Evolutionary conservation across 2,888 invertebrate genomes (phyloP), one percentile per base, ranked within the genome.

Genomic region (Ectemnius cavifrons): DNA sequence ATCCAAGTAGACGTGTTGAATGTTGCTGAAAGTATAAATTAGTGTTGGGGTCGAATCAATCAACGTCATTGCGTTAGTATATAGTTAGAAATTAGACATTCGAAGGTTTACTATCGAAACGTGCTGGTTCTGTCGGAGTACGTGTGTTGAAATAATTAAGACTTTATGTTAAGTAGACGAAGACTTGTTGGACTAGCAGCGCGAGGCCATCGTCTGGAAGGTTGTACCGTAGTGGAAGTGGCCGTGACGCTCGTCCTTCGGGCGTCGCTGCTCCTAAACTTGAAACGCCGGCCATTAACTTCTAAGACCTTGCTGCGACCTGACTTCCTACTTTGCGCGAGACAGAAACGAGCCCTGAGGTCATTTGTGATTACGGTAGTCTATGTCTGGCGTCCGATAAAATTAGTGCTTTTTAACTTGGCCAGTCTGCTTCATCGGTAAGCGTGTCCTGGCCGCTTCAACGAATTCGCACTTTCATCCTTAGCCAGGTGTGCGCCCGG

Each of bases 401-500:
- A 59, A 65, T 58, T 58, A 59, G 18, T 20, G 63, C 66, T 75
- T 27, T 47, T 60, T 47, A 62, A 58, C 6, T 13, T 27, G n/a
- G 20, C 11, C 20, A 20, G 6, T 18, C 46, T 16, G 45, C 11
- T 37, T 8, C 37, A 4, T n/a, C 14, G 13, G 52, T 6, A 11
- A 63, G 56, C 4, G 62, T 18, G 18, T 67, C 8, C 45, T 65
- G 18, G 52, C 46, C 6, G 63, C 37, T 74, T 58, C 70, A 61
- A 49, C 63, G 73, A 45, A 57, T 73, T 67, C 75, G 68, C 65
- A 63, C 56, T 80, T 76, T 80, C 61, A 71, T 80, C 73, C 68
- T 75, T 62, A 68, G 63, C 82, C 82, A 82, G 82, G 83, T 82
- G 82, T 69, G 82, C 67, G 75, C 75, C 37, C 37, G 37, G 37